Base-by-base conservation (phyloP, 2,888 invertebrate genomes). In the Dryococelus australis region DNA sequence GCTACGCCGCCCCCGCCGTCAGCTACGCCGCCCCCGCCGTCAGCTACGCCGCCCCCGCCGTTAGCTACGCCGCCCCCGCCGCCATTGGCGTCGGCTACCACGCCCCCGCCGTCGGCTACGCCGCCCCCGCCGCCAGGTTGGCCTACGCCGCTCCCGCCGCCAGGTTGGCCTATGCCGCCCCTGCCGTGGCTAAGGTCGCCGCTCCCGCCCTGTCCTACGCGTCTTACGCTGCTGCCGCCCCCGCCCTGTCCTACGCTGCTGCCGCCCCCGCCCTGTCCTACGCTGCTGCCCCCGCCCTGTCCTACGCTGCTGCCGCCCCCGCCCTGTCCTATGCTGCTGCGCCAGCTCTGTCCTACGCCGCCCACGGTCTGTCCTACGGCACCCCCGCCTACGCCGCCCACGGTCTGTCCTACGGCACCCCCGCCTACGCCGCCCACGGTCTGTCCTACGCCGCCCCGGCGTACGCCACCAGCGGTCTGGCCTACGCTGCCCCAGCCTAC, bases 281-380 rank as follows among this genome's bases (percentile, higher is more conserved):
- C 86, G 87, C 87, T 65, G 87, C 88, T 35, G 85, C 86, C 85
- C 79, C 85, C n/a, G 79, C 51, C 16, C 47, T 43, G 43, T 26
- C 43, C 35, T 65, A 88, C 87, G 88, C 88, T 26, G 86, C 87
- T 81, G 88, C 88, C 43, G 87, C 87, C 53, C 88, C 85, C 43
- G 86, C 88, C 78, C 26, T 86, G 87, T n/a, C 87, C 84, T 89
- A 88, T 79, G 88, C 88, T n/a, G n/a, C n/a, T n/a, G n/a, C n/a
- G n/a, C n/a, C n/a, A n/a, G n/a, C n/a, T n/a, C n/a, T n/a, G 47
- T 85, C 89, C 78, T 87, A 87, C 83, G 88, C 88, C 28, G 88
- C 88, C 79, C 87, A 86, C 78, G 84, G 86, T 24, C 47, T 88
- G 27, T n/a, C n/a, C n/a, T 81, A 86, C 13, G 86, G 85, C 20